Evolutionary conservation across 2,888 invertebrate genomes (phyloP), one percentile per base, ranked within the genome.

Genomic region (Ctena decussata): DNA sequence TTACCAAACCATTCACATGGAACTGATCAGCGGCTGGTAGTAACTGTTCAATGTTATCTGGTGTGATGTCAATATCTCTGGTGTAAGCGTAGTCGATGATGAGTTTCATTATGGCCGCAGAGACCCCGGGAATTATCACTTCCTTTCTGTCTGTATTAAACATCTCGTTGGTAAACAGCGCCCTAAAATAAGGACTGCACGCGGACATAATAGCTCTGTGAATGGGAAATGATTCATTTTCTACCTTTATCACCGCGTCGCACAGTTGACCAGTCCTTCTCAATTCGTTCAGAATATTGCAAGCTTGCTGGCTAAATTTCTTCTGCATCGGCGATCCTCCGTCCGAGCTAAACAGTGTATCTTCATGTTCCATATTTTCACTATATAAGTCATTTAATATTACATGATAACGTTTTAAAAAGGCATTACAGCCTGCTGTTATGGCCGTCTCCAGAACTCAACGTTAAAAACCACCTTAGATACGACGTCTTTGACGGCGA

Each of bases 171-270:
- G 98, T 98, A 95, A 98, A 98, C 44, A 98, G 96, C 69, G 98
- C 97, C 96, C 98, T 97, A 96, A 99, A 99, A 96, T 98, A 99
- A 57, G 98, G 97, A 95, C 98, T 98, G 96, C 98, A 98, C 80
- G 98, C 97, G 0, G 95, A 95, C 93, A 95, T 89, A 82, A 95
- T 95, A 80, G 94, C 94, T n/a, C 95, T 97, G 96, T 99, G 98
- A 77, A 98, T 98, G 53, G 97, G 97, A 94, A 98, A 98, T 87
- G 97, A 96, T 77, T 97, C 97, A 84, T 98, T 98, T 95, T 98
- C 98, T 92, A 98, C 97, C 80, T 98, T 97, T 89, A 97, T 97
- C 53, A 97, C 97, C 6, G 98, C 98, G 96, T 98, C 98, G 96
- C 98, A 98, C 65, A 98, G 97, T 93, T 98, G 97, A 95, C 98